Evolutionary conservation across 2,113 vertebrate species (phyloP).

Genomic region (Brachionichthys hirsutus): DNA sequence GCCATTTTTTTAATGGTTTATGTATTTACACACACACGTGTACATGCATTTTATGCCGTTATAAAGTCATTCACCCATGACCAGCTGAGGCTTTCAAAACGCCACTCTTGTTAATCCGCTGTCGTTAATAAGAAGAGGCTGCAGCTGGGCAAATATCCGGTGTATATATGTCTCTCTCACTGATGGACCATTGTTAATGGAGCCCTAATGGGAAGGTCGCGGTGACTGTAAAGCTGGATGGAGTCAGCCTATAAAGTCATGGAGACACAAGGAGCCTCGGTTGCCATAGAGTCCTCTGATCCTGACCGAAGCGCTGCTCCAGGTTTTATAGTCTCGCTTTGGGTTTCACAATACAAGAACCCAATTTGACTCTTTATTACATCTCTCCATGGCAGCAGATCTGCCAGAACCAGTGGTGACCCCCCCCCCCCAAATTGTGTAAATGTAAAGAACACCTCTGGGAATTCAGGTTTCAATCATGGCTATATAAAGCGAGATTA

Average conservation of each 20-base stretch:
- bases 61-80: constrained; percentile 46
- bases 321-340: constrained; percentile 60
- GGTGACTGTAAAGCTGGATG: constrained; percentile 65
- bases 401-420: constrained; percentile 61
- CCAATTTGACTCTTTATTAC: constrained; percentile 64
- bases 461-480: constrained; percentile 41
- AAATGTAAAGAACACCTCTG: constrained; percentile 57
- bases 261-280: constrained; percentile 48
- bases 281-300: constrained; percentile 36
- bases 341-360: constrained; percentile 52
- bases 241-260: constrained; percentile 67
- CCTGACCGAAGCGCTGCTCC: constrained; percentile 44
- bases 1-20: constrained; percentile 14
- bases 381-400: constrained; percentile 49
- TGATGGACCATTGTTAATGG: constrained; percentile 65
- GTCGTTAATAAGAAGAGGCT: constrained; percentile 48
- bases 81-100: constrained; percentile 28
- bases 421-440: constrained; percentile 58
- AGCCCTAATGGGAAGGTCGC: constrained; percentile 73
- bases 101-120: constrained; percentile 50
- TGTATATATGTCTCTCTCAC: constrained; percentile 34
- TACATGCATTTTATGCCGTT: constrained; percentile 44
- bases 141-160: constrained; percentile 73
- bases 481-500: constrained; percentile 29
- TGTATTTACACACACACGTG: constrained; percentile 46